phyloP scores from a whole-genome alignment of 2,113 vertebrate genomes.

The Menidia beryllina region DNA sequence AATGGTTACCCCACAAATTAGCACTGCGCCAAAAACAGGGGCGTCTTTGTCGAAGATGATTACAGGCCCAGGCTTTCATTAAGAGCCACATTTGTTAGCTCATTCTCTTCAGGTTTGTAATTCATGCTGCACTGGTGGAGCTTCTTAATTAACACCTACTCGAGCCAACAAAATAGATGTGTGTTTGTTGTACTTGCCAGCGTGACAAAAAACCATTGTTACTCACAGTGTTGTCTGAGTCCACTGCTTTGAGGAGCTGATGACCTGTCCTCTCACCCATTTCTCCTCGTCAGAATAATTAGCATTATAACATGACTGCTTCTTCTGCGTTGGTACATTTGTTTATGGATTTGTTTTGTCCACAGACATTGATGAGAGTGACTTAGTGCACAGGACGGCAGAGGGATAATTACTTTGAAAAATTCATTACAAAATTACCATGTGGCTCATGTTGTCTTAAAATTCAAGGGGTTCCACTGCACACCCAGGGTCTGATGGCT shows the following conservation, averaged over 20 bases:
- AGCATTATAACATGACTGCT: not conserved
- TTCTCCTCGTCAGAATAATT: not conserved
- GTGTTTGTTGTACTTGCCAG: constrained; percentile 49
- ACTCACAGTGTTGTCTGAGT: constrained; percentile 55
- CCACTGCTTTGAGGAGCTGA: constrained; percentile 52
- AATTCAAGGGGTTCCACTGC: not conserved
- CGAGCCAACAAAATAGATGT: constrained; percentile 66
- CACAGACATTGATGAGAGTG: not conserved
- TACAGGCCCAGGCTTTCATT: constrained; percentile 60
- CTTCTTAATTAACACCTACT: constrained; percentile 75
- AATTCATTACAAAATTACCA: not conserved
- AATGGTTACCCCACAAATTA: constrained; percentile 51
- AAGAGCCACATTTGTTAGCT: constrained; percentile 57
- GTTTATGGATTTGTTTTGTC: constrained; percentile 24
- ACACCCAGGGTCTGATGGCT: not conserved
- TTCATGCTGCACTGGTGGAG: constrained; percentile 57
- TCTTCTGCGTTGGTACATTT: constrained; percentile 33
- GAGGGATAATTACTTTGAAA: not conserved
- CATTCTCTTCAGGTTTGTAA: constrained; percentile 59
- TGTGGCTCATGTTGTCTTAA: not conserved
- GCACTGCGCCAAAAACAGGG: constrained; percentile 28
- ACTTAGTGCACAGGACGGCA: constrained; percentile 15
- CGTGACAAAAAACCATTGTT: constrained; percentile 65
- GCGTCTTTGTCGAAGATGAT: constrained; percentile 53
- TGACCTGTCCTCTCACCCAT: constrained; percentile 35